Conservation (phyloP, 2,888 invertebrate genomes). For the Dicyrtomina minuta region DNA sequence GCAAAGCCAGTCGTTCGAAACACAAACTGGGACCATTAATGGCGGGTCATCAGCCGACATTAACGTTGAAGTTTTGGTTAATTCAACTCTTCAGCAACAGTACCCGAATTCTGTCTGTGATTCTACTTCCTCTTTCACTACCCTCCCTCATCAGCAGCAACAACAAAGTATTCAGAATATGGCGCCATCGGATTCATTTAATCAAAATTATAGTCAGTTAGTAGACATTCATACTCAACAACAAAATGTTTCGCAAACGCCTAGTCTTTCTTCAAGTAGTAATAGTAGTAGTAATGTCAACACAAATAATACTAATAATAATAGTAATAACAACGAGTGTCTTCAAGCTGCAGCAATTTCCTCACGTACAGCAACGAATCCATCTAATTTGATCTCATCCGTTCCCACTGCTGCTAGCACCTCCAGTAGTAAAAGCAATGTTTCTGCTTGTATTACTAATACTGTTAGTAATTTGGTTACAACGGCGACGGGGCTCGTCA, state of each 20-base stretch:
- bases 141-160: conserved; percentile 42
- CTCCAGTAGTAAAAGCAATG: conserved; percentile 15
- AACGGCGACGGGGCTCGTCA: conserved; percentile 3
- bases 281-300: conserved; percentile 26
- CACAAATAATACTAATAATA: conserved; percentile 13
- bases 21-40: conserved; percentile 4
- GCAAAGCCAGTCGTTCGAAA: conserved; percentile 4
- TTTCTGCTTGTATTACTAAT: background rate
- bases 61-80: conserved; percentile 32
- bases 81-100: conserved; percentile 36
- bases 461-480: background rate
- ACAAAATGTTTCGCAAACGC: conserved; percentile 31
- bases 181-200: conserved; percentile 13
- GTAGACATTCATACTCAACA: conserved; percentile 23
- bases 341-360: conserved; percentile 1
- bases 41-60: conserved; percentile 20
- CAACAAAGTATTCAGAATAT: conserved; percentile 32
- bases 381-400: conserved; percentile 35
- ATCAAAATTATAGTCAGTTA: conserved; percentile 36
- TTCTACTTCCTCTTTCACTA: conserved; percentile 44
- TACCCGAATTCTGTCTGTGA: conserved; percentile 50
- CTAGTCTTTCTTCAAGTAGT: conserved; percentile 33
- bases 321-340: conserved; percentile 19
- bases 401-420: conserved; percentile 13
- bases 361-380: background rate